Base-by-base conservation (phyloP, 2,888 invertebrate genomes). In the Pycnomerus fuliginosus region DNA sequence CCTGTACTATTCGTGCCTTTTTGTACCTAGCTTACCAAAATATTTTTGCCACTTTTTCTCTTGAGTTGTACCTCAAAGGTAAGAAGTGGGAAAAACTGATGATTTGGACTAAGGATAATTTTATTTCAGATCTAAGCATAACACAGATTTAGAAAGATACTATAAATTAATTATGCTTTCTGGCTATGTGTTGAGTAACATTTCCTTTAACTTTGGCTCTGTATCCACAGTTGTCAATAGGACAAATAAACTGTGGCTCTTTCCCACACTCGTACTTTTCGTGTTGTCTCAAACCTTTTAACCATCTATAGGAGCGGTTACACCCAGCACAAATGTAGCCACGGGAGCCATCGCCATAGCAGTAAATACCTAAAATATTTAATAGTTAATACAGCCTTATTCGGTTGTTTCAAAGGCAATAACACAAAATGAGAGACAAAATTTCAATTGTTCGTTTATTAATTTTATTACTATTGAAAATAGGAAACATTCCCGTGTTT, bases 161-260 rank as follows among this genome's bases (percentile, higher is more conserved):
- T n/a, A n/a, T n/a, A n/a, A n/a, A n/a, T n/a, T n/a, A n/a, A n/a
- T n/a, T n/a, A n/a, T n/a, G n/a, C n/a, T n/a, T n/a, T n/a, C n/a
- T n/a, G n/a, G n/a, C n/a, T n/a, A 48, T 11, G 16, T 51, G 50
- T 16, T 36, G 32, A 33, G 50, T 44, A 16, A 52, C 11, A 12
- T 32, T 14, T 14, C 41, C 27, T 52, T 49, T 55, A n/a, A 32
- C 25, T 24, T 52, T 53, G 4, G 52, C 35, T 20, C 17, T 35
- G 37, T 48, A 53, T 3, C 30, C 15, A 22, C 53, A 53, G 3
- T 30, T 27, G 10, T 10, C 27, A 16, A 16, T 29, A 34, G 82
- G 82, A 60, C 86, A 87, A 72, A 77, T 80, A 78, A 80, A 86
- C 74, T 77, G 82, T 62, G 78, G 85, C 67, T 77, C 83, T 74